Percentiles rank a stretch among this genome's conserved stretches.
Evolutionary conservation across 2,797 vertebrate species (phyloP).

Genomic region (Tarsius wallacei): DNA sequence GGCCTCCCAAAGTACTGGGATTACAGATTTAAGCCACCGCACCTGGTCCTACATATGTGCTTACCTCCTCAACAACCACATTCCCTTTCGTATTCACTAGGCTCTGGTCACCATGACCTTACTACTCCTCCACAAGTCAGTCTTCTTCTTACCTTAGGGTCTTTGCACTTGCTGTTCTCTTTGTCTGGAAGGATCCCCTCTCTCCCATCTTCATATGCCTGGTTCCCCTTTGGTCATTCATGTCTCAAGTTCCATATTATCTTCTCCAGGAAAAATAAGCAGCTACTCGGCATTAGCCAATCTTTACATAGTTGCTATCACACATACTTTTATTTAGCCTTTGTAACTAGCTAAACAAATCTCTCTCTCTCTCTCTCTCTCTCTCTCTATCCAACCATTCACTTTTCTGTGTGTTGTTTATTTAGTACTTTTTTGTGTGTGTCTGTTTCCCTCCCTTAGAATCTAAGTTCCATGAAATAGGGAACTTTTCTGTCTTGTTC

Average conservation of each 20-base stretch:
- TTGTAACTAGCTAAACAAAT: neutral
- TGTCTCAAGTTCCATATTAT: neutral
- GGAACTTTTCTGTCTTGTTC: neutral
- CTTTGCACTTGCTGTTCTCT: neutral
- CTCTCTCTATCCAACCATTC: neutral
- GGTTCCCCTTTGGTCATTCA: neutral
- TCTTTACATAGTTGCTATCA: neutral
- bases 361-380: too few relatives aligned
- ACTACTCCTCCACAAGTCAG: neutral
- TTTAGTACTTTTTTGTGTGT: neutral
- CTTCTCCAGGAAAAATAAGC: neutral
- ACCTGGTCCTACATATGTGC: neutral
- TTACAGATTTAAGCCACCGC: too few relatives aligned
- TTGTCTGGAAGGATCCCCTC: neutral
- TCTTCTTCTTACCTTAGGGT: neutral
- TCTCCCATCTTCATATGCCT: neutral
- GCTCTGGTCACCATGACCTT: neutral
- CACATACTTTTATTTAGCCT: neutral
- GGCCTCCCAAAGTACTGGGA: too few relatives aligned
- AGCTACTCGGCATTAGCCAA: neutral
- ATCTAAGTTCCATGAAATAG: neutral
- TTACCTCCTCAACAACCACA: neutral
- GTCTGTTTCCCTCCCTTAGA: neutral
- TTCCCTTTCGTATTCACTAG: neutral
- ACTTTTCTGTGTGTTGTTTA: neutral